Evolutionary conservation across 64 coral and sea anemone genomes (phyloP), one percentile per base, ranked within the genome.

Genomic region (Montipora efflorescens): DNA sequence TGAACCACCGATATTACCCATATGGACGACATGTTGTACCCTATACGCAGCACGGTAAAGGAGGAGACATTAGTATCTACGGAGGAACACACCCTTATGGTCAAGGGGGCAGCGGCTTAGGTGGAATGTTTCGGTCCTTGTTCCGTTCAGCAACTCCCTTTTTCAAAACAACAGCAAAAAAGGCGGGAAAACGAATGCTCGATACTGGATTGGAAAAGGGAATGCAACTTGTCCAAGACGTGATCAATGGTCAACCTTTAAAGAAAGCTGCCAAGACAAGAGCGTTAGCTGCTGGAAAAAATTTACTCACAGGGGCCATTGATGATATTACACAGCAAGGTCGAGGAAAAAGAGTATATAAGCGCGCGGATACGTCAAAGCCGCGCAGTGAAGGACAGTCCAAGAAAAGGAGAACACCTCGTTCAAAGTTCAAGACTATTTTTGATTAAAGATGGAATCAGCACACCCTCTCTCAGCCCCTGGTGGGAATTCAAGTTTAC

Each of bases 91-190:
- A 67, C 22, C 62, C 61, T 74, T 87, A 87, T 61, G 64, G 83
- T 70, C 83, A 87, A 87, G 59, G 83, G 44, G 83, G 83, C 22
- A 87, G 47, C 23, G 83, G 83, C 2, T 3, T 69, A 47, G 61
- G 64, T 18, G 59, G 83, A 7, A 69, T 87, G 83, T 87, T 87
- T 52, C 61, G 59, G n/a, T 67, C 59, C 2, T 48, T 87, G 5
- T 67, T 70, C 13, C 28, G 83, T 7, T 69, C 62, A 70, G 83
- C 83, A 4, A 69, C 59, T 6, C 83, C 83, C 20, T 70, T 87
- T 87, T 36, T 87, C 4, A 87, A 87, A 20, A 69, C 59, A 70
- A 52, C 61, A n/a, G 83, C 25, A 4, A 67, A 87, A 11, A 87
- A 87, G 46, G 83, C 2, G 9, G 64, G 4, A 45, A 87, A 87